phyloP scores from a whole-genome alignment of 2,888 invertebrate species.

The Tetanocera ferruginea region DNA sequence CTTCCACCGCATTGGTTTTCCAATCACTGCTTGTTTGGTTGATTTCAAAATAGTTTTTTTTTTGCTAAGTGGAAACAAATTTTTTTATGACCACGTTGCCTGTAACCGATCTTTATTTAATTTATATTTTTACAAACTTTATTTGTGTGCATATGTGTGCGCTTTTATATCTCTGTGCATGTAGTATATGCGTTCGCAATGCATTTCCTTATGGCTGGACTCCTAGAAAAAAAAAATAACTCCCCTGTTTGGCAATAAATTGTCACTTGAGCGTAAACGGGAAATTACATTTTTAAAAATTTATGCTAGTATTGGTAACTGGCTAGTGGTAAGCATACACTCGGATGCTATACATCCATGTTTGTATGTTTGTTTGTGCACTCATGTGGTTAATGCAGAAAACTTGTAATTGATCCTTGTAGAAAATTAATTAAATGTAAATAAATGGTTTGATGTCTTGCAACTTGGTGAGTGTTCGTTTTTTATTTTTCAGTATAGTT shows the following conservation, averaged over 20 bases:
- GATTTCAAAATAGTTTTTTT: too few relatives aligned
- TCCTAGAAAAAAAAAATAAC: background rate
- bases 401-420: constrained; percentile 16
- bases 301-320: constrained; percentile 21
- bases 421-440: constrained; percentile 28
- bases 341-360: background rate
- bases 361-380: background rate
- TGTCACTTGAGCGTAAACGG: constrained; percentile 32
- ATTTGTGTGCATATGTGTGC: background rate
- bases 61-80: background rate
- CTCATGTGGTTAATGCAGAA: background rate
- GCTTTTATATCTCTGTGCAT: background rate
- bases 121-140: constrained; percentile 24
- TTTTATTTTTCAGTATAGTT: too few relatives aligned
- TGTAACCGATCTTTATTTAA: constrained; percentile 35
- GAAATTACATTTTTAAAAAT: constrained; percentile 38
- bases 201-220: constrained; percentile 32
- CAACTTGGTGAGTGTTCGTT: background rate
- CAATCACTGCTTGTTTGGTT: background rate
- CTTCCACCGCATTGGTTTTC: background rate
- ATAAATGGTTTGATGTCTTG: background rate
- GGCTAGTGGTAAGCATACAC: background rate
- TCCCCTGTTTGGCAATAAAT: constrained; percentile 20
- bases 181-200: constrained; percentile 21
- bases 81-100: background rate